Base-by-base conservation (phyloP, 2,797 vertebrate genomes). In the Prunella strophiata region DNA sequence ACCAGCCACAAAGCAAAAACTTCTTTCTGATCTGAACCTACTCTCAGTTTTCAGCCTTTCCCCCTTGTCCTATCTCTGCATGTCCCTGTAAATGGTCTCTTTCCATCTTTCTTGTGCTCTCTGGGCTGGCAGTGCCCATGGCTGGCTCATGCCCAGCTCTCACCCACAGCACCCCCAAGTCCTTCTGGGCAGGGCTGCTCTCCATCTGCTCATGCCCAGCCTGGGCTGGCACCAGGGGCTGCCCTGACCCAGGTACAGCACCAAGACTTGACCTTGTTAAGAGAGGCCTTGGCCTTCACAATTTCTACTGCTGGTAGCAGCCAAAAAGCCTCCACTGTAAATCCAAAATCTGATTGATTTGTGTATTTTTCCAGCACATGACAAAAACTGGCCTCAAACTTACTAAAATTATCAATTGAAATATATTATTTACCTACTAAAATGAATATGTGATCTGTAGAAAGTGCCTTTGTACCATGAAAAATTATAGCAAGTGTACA, bases 201-300 rank as follows among this genome's bases (percentile, higher is more conserved):
- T 70, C 1, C 0, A 6, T 45, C 36, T 50, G 20, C 16, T n/a
- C 65, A 43, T 50, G 3, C 19, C 23, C 36, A 55, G 50, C 36
- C 50, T 63, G 55, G 25, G 36, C 1, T 21, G 57, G 23, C 29
- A 52, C 23, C 9, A 1, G 14, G 6, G 18, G 1, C 2, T 75
- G 6, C 9, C 26, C 40, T 0, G 0, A 10, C 16, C 8, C 32
- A 55, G 16, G 36, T 2, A 16, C 16, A n/a, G 38, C 8, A 15
- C 7, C 32, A 43, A 0, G 0, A 9, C 11, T 22, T 38, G 23
- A 0, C 14, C 43, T 57, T 38, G 5, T 25, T 55, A 29, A 42
- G 6, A 34, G 26, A 50, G 22, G 12, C 6, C 51, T 43, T 43
- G 36, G 17, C 7, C 32, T 70, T 81, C 68, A 74, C 1, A 2